Base-by-base conservation (phyloP, 1,140 invertebrate genomes). In the Heliconius congener region DNA sequence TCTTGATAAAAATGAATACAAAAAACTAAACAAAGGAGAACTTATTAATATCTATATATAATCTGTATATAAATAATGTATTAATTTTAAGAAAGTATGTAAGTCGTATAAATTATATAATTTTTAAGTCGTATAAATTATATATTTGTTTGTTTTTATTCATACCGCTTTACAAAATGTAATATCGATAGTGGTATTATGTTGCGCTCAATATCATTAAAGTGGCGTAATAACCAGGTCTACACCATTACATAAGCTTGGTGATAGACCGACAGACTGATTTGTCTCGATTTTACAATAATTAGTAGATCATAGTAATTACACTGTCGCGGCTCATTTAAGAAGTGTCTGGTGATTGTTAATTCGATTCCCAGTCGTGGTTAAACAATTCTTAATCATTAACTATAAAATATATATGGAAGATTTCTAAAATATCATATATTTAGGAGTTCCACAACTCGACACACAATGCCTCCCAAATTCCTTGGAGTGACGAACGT, bases 131-230 rank as follows among this genome's bases (percentile, higher is more conserved):
- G 4, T 8, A 66, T 11, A 27, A 66, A 16, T 66, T 57, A 57
- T 57, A 30, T 34, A 30, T 66, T 66, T 66, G 23, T 66, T 30
- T 66, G n/a, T 66, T 30, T 16, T 30, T 30, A 23, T 66, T 23
- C 30, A 27, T 23, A 13, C 60, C 4, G 8, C 27, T 66, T 23
- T 66, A 27, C 16, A 30, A 66, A 66, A 27, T 30, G 13, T 66
- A 30, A 27, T 66, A 30, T n/a, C 74, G n/a, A 66, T 66, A 71
- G 18, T 52, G 18, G 39, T 75, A 76, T 81, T 81, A 81, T 76
- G 66, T 82, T 78, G 70, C 70, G 52, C 66, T 60, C 82, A 76
- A 80, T 82, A 80, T 73, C 42, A 80, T 81, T 83, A 80, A 76
- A 55, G 76, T 78, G 81, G 72, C 50, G 52, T 74, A 83, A 83